Evolutionary conservation across 1,140 invertebrate genomes (phyloP), one percentile per base, ranked within the genome.

Genomic region (Sminthurides bifidus): DNA sequence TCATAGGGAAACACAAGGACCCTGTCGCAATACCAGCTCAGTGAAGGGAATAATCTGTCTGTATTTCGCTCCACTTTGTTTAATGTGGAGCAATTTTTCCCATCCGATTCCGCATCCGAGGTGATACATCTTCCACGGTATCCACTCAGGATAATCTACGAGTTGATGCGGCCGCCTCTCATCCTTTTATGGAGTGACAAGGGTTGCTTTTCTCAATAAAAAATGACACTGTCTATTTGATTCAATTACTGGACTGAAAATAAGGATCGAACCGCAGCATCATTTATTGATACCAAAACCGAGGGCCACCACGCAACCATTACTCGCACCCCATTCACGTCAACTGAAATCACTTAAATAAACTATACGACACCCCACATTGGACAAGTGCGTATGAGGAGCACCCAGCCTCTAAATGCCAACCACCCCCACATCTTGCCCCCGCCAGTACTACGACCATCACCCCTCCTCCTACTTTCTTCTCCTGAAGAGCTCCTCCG

Each of bases 211-310:
- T 53, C 38, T 54, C 54, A 61, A 61, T 61, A 61, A 61, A 61
- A 61, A 61, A 57, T 57, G 54, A 57, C 54, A 55, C 53, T 57
- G 27, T 55, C 59, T 35, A 51, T 31, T 45, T 61, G 59, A 57
- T 57, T 61, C 54, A 43, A 61, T 57, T 61, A 50, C 26, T 23
- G 17, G 50, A 50, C 26, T 23, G 17, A 45, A 46, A 35, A 46
- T 52, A 26, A 49, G 53, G 45, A 56, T 38, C 37, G 52, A 55
- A 60, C 54, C 53, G 52, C 52, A 55, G 41, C 51, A 63, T 63
- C 60, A 63, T 59, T 63, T 63, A 63, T 63, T 63, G 60, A 59
- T 59, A 50, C 50, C 53, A 58, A 54, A 57, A 58, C 44, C 59
- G 52, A 56, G 52, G 27, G n/a, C n/a, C n/a, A n/a, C n/a, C 49